Base-by-base conservation (phyloP, 2,888 invertebrate genomes). In the Artemia sinica region DNA sequence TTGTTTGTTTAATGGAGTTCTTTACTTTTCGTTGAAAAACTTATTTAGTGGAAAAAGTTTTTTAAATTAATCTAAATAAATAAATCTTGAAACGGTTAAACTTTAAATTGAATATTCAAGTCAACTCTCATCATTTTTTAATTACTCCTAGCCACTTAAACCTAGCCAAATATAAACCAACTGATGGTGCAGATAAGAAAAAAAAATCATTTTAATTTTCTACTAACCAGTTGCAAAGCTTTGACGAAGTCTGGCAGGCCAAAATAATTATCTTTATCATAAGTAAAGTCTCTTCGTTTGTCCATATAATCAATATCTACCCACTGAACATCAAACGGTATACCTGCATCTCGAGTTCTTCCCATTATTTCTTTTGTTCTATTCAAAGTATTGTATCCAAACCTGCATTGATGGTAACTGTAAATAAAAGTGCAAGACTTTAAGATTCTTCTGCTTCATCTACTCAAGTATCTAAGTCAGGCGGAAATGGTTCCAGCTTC, bases 251-350 rank as follows among this genome's bases (percentile, higher is more conserved):
- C 77, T 0, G 87, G 85, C 52, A 89, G 77, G 5, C 82, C 84
- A 66, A 80, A 80, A 76, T 81, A 89, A 50, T 81, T 82, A 0
- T 77, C 76, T n/a, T 78, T 77, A 75, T 87, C 84, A 74, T 85
- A 85, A 0, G 89, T 89, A 75, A 91, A 91, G 76, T 89, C 89
- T 76, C 89, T 88, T 71, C 82, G 82, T 67, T 84, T 80, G 48
- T 84, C 80, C 90, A 91, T 91, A 75, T 89, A 89, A 78, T 91
- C 90, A 71, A 91, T 82, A 77, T 91, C 91, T 74, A 88, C 88
- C 87, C 89, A 90, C 75, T 89, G 88, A 0, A 76, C 75, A 71
- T 76, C 76, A 76, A 87, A 82, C 67, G 88, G 88, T 75, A 90
- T 87, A n/a, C 85, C 85, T 50, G 87, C 88, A 70, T 84, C 83